Percentiles rank a stretch among this genome's conserved stretches.
phyloP scores from a whole-genome alignment of 2,113 vertebrate genomes.

The Lophochroa leadbeateri region DNA sequence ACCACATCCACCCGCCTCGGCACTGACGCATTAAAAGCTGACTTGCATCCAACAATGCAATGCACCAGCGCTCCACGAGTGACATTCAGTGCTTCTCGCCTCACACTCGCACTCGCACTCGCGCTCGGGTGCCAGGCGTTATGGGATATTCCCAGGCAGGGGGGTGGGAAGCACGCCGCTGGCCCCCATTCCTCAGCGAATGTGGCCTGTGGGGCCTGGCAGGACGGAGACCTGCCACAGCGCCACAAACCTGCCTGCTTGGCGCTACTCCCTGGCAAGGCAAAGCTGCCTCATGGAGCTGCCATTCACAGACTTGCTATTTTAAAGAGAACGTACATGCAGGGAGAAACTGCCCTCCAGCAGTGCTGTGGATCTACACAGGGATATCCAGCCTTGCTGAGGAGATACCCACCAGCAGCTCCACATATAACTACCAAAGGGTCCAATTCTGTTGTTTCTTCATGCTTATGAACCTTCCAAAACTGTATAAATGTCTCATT shows the following conservation, averaged over 20 bases:
- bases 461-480: fast-evolving
- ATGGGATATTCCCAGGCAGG: background rate
- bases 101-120: background rate
- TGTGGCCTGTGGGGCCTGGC: background rate
- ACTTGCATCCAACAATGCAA: background rate
- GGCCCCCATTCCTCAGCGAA: background rate
- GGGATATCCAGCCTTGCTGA: background rate
- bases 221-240: background rate
- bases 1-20: fast-evolving
- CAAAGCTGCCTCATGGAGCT: background rate
- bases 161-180: background rate
- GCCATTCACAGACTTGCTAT: fast-evolving
- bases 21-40: background rate
- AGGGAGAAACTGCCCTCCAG: background rate
- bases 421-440: background rate
- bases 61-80: background rate
- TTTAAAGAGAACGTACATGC: background rate
- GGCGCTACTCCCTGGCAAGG: background rate
- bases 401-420: background rate
- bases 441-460: background rate
- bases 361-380: background rate
- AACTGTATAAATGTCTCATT: background rate
- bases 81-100: background rate
- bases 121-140: background rate
- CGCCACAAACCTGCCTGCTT: background rate